These are phyloP conservation scores for Lindbergichthys nudifrons DNA, from an alignment of 2,797 vertebrate species.

Conservation along the genomic window DNA sequence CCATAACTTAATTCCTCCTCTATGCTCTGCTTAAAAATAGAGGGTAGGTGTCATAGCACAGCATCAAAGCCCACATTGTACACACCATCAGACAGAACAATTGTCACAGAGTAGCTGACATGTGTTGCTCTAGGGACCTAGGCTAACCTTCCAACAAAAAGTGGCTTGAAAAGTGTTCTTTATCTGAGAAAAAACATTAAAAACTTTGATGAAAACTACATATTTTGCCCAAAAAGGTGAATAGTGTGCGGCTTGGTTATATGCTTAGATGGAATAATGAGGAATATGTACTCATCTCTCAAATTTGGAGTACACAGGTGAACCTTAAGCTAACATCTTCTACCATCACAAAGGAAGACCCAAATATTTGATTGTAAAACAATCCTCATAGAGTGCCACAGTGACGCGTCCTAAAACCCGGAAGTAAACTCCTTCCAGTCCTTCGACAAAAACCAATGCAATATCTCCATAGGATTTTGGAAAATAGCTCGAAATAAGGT, in stretches of 20 bases:
- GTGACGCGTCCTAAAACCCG: no score
- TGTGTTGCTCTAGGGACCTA: background rate
- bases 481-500: no score
- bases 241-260: background rate
- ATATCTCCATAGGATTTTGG: no score
- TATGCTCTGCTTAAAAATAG: background rate
- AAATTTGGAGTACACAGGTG: constrained; percentile 12
- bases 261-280: background rate
- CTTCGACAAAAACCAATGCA: no score
- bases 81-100: background rate
- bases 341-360: background rate
- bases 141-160: background rate
- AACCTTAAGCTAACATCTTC: constrained; percentile 15
- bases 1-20: background rate
- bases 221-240: no score
- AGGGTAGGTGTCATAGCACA: background rate
- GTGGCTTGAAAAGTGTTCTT: no score
- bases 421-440: no score
- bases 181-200: no score
- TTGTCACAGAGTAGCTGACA: background rate
- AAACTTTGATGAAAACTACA: no score
- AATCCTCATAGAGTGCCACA: background rate
- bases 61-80: background rate
- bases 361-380: constrained; percentile 9
- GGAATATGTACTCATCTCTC: background rate